A percentile compares a stretch with the other conserved stretches of the same genome.
Evolutionary conservation across 1,140 invertebrate species (phyloP).

Genomic region (Leptinotarsa defecta): DNA sequence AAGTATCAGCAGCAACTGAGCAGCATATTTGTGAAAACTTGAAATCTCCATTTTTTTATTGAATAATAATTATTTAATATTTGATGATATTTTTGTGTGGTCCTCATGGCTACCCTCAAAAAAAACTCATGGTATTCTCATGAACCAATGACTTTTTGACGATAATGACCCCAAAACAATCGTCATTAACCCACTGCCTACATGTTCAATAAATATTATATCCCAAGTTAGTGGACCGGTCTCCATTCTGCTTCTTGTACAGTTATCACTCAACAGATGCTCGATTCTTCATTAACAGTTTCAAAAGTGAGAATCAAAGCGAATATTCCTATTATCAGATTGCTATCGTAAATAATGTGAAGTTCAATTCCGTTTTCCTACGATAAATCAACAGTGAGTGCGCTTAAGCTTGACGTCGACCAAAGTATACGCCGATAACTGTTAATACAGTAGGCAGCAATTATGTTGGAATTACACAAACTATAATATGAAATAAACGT

Average conservation of each 20-base stretch:
- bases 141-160: not conserved
- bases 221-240: not conserved
- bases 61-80: too few relatives aligned
- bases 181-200: not conserved
- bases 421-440: not conserved
- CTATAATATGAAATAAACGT: not conserved
- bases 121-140: too few relatives aligned
- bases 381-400: not conserved
- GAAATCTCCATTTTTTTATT: too few relatives aligned
- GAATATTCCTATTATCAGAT: not conserved
- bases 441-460: constrained; percentile 6
- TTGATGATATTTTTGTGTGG: too few relatives aligned
- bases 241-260: not conserved
- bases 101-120: too few relatives aligned
- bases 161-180: not conserved
- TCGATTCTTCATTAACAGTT: not conserved
- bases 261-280: constrained; percentile 2
- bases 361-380: constrained; percentile 4
- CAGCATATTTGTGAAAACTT: too few relatives aligned
- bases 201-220: not conserved
- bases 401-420: not conserved
- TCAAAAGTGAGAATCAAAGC: constrained; percentile 3
- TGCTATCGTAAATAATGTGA: not conserved
- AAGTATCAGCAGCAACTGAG: too few relatives aligned
- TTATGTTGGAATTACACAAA: constrained; percentile 2